Percentiles rank a stretch among this genome's conserved stretches.
Evolutionary conservation across 2,888 invertebrate genomes (phyloP).

Genomic region (Odontocolon sp.): DNA sequence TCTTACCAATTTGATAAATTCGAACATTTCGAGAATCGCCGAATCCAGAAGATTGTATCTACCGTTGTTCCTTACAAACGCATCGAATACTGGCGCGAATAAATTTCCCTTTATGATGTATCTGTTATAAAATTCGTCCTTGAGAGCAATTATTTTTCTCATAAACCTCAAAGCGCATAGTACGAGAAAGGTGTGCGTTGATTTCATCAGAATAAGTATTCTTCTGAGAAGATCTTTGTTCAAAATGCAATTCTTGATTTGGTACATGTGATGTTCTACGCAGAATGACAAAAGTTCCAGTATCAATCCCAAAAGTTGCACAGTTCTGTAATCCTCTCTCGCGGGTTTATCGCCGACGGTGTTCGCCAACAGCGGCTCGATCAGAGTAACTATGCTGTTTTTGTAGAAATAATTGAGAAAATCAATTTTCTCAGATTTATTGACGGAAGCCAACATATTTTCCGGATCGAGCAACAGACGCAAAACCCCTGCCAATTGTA

Average conservation of each 20-base stretch:
- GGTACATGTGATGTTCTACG: slow-evolving; percentile 99
- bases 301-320: slow-evolving; percentile 96
- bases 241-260: slow-evolving; percentile 98
- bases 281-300: slow-evolving; percentile 98
- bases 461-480: slow-evolving; percentile 97
- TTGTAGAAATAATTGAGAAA: slow-evolving; percentile 99
- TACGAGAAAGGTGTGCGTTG: slow-evolving; percentile 98
- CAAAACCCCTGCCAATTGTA: slow-evolving; percentile 97
- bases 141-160: slow-evolving; percentile 97
- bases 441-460: slow-evolving; percentile 96
- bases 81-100: slow-evolving; percentile 97
- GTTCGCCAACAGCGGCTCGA: slow-evolving; percentile 97
- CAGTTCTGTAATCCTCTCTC: slow-evolving; percentile 97
- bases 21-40: slow-evolving; percentile 99
- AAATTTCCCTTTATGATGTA: slow-evolving; percentile 97
- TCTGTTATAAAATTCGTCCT: slow-evolving; percentile 99
- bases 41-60: slow-evolving; percentile 99
- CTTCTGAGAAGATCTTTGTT: slow-evolving; percentile 97
- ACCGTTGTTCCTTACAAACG: slow-evolving; percentile 97
- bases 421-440: slow-evolving; percentile 98
- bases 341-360: slow-evolving; percentile 94
- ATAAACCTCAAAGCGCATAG: slow-evolving; percentile 98
- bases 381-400: slow-evolving; percentile 97
- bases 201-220: slow-evolving; percentile 97
- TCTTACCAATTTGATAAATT: slow-evolving; percentile 93